Evolutionary conservation across 2,888 invertebrate species (phyloP).

Genomic region (Microdon myrmicae): DNA sequence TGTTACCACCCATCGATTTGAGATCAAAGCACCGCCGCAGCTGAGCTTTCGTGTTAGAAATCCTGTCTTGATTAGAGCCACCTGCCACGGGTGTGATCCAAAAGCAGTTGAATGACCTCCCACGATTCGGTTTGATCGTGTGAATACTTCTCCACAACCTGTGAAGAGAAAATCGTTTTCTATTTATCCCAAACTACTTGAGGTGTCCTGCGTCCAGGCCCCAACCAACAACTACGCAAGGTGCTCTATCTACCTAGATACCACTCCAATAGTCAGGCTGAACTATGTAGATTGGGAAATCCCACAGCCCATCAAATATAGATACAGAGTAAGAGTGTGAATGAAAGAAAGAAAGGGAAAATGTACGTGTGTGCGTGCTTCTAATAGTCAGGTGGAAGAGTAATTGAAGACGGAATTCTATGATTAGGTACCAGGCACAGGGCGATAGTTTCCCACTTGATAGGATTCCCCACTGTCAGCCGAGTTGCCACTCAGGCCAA

Average conservation of each 20-base stretch:
- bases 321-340: slow-evolving; percentile 1
- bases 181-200: not conserved
- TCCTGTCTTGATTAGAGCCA: slow-evolving; percentile 90
- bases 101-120: slow-evolving; percentile 91
- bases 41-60: slow-evolving; percentile 90
- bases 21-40: slow-evolving; percentile 90
- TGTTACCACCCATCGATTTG: slow-evolving; percentile 91
- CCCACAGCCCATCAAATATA: slow-evolving; percentile 34
- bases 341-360: slow-evolving; percentile 13
- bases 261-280: too few relatives aligned
- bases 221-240: slow-evolving; percentile 29
- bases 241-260: too few relatives aligned
- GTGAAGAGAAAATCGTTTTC: slow-evolving; percentile 60
- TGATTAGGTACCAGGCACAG: slow-evolving; percentile 64
- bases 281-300: slow-evolving; percentile 5
- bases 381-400: slow-evolving; percentile 18
- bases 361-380: slow-evolving; percentile 17
- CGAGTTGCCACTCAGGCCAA: slow-evolving; percentile 60
- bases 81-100: slow-evolving; percentile 95
- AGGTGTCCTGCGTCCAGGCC: slow-evolving; percentile 11
- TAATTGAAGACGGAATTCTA: slow-evolving; percentile 15
- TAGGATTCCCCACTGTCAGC: slow-evolving; percentile 58
- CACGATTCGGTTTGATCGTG: slow-evolving; percentile 88
- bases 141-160: slow-evolving; percentile 92
- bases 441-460: slow-evolving; percentile 62